Percentiles rank a stretch among this genome's conserved stretches.
Conservation (phyloP, 2,888 invertebrate species). For the Tenthredo scrophulariae region DNA sequence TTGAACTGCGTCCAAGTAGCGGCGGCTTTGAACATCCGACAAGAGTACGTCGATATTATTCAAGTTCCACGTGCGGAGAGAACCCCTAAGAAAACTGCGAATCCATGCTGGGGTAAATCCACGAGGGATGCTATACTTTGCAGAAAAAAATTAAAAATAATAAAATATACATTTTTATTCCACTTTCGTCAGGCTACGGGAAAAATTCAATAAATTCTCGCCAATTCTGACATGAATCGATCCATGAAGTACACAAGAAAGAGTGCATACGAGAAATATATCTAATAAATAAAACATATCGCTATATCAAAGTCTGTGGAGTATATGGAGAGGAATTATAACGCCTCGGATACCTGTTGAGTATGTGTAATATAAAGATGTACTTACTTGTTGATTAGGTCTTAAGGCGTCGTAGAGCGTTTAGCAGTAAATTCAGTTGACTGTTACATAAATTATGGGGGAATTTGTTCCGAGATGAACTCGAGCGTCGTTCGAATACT, state of each 20-base stretch:
- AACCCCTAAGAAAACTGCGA: not conserved
- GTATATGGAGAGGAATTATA: not conserved
- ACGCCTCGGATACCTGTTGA: not conserved
- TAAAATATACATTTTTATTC: not conserved
- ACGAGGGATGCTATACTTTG: not conserved
- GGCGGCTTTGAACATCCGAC: slow-evolving; percentile 31
- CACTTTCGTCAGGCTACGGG: not conserved
- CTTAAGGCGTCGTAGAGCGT: not conserved
- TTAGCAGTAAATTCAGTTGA: slow-evolving; percentile 13
- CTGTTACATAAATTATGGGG: not conserved
- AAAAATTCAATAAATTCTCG: not conserved
- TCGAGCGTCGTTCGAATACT: slow-evolving; percentile 48
- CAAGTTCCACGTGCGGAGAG: not conserved
- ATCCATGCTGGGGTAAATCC: not conserved
- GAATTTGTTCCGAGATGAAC: slow-evolving; percentile 33
- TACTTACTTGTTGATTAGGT: not conserved
- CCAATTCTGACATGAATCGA: not conserved
- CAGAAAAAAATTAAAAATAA: not conserved
- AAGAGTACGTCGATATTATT: not conserved
- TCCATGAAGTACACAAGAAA: not conserved
- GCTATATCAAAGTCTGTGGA: not conserved
- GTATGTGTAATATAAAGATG: not conserved
- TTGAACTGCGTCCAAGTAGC: slow-evolving; percentile 42
- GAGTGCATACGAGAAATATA: not conserved
- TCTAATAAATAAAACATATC: not conserved